phyloP scores from a whole-genome alignment of 64 coral and sea anemone genomes.

The Montipora sp. region DNA sequence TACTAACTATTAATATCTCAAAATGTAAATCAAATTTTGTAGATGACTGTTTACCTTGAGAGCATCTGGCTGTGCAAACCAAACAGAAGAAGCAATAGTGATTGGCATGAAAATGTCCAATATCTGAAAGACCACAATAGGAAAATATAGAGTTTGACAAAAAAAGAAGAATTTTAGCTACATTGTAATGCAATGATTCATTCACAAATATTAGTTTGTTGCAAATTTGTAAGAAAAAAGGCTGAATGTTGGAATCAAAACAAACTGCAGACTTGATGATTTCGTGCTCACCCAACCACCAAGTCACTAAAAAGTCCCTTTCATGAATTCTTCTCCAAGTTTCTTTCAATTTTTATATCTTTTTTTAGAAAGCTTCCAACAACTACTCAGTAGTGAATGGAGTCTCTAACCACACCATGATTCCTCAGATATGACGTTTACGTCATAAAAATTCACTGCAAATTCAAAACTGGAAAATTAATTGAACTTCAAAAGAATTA shows the following conservation, averaged over 20 bases:
- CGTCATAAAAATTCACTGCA: not conserved
- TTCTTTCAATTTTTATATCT: too few relatives aligned
- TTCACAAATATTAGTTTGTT: too few relatives aligned
- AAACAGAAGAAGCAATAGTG: slow-evolving; percentile 53
- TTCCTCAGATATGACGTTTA: too few relatives aligned
- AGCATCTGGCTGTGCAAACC: slow-evolving; percentile 97
- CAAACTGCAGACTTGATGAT: not conserved
- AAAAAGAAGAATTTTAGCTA: too few relatives aligned
- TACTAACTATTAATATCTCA: not conserved
- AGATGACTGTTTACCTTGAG: slow-evolving; percentile 70
- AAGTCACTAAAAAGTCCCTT: not conserved
- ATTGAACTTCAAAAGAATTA: not conserved
- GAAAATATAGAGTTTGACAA: not conserved
- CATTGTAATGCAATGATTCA: too few relatives aligned
- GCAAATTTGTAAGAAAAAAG: too few relatives aligned
- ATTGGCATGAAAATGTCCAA: slow-evolving; percentile 81
- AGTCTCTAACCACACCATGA: too few relatives aligned
- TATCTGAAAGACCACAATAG: slow-evolving; percentile 23
- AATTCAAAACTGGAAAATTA: not conserved
- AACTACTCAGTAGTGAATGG: too few relatives aligned
- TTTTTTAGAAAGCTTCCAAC: too few relatives aligned
- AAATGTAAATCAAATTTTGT: not conserved
- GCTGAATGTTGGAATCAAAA: not conserved
- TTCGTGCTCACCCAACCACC: too few relatives aligned
- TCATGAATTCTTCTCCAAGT: too few relatives aligned